Evolutionary conservation across 1,140 invertebrate genomes (phyloP).

Genomic region (Pentalonia nigronervosa): DNA sequence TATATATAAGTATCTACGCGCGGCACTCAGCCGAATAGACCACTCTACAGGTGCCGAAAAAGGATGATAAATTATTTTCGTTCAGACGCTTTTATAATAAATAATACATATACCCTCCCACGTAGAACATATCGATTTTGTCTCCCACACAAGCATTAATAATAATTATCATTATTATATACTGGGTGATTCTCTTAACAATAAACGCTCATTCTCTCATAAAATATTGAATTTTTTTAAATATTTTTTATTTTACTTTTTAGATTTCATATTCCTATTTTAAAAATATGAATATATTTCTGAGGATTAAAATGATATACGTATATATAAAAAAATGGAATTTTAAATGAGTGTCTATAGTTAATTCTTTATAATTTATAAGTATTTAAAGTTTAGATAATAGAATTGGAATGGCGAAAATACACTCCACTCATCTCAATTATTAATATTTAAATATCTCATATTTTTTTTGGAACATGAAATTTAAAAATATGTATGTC

Average conservation of each 20-base stretch:
- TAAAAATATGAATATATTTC: background rate
- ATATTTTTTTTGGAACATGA: too few species aligned
- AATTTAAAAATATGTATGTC: too few species aligned
- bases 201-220: background rate
- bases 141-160: background rate
- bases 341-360: too few species aligned
- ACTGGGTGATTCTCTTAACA: background rate
- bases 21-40: background rate
- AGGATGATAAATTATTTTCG: background rate
- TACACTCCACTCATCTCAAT: too few species aligned
- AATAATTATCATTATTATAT: background rate
- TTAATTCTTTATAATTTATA: too few species aligned
- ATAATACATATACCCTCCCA: background rate
- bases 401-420: background rate
- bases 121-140: background rate
- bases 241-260: background rate
- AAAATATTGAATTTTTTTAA: background rate
- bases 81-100: background rate
- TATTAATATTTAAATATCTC: too few species aligned
- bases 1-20: background rate
- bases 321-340: too few species aligned
- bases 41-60: conserved; percentile 8
- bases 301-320: too few species aligned
- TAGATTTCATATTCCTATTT: background rate
- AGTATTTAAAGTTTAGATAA: too few species aligned